A percentile compares a stretch with the other conserved stretches of the same genome.
Evolutionary conservation across 2,113 vertebrate genomes (phyloP).

Genomic region (Myotis lucifugus): DNA sequence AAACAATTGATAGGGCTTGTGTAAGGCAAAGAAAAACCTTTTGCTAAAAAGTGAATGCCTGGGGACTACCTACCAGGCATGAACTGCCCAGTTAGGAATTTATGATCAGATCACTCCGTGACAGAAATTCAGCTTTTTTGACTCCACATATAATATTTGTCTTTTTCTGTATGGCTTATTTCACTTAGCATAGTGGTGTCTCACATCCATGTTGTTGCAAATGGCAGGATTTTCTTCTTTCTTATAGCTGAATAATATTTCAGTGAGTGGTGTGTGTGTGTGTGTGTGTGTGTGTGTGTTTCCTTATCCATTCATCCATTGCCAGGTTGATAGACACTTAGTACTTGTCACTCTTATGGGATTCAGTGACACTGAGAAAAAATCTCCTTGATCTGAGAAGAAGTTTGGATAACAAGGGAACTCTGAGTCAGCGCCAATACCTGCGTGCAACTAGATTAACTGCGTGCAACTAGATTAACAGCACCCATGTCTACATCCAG

Average conservation of each 20-base stretch:
- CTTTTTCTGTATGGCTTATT: not conserved
- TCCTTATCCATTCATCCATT: not conserved
- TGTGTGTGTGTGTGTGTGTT: no score
- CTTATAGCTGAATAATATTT: not conserved
- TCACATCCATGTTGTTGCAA: not conserved
- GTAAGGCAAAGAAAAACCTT: not conserved
- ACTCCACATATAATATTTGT: not conserved
- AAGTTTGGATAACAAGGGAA: not conserved
- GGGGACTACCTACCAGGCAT: not conserved
- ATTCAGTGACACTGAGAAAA: not conserved
- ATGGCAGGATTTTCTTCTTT: not conserved
- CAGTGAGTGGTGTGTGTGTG: not conserved
- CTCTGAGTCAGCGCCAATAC: not conserved
- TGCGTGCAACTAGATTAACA: not conserved
- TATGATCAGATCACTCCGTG: not conserved
- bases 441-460: not conserved
- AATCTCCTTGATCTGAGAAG: not conserved
- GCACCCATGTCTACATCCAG: accelerated
- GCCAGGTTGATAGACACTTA: not conserved
- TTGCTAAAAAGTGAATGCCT: not conserved
- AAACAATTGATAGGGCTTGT: not conserved
- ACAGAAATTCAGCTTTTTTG: not conserved
- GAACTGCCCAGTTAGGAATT: not conserved
- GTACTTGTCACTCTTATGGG: not conserved
- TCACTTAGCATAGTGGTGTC: not conserved